Evolutionary conservation across 2,113 vertebrate species (phyloP).

Genomic region (Chionis minor): DNA sequence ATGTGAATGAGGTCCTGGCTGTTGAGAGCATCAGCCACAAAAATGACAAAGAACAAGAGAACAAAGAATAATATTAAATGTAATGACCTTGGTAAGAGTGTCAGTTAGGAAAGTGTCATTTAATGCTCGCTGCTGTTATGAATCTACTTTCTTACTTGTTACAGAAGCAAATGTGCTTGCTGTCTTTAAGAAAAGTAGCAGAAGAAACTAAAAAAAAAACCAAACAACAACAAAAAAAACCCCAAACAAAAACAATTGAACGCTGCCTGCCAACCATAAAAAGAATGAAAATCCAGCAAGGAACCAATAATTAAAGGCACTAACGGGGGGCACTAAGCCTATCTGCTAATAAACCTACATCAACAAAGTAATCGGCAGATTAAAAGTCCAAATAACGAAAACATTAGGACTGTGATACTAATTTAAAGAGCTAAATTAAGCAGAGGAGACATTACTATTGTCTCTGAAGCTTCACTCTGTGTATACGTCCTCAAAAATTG

Average conservation of each 20-base stretch:
- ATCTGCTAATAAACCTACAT: not conserved
- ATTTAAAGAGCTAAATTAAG: constrained; percentile 27
- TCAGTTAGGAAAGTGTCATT: not conserved
- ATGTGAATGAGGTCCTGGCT: not conserved
- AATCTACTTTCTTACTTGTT: not conserved
- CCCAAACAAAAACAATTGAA: not conserved
- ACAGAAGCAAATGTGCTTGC: not conserved
- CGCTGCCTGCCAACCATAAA: not conserved
- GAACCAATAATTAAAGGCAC: constrained; percentile 49
- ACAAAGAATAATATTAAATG: not conserved
- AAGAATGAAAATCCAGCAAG: not conserved
- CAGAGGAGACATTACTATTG: not conserved
- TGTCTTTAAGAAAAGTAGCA: not conserved
- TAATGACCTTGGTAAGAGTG: not conserved
- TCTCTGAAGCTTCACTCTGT: constrained; percentile 29
- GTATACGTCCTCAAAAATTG: constrained; percentile 8
- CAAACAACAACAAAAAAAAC: no score
- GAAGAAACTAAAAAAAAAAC: not conserved
- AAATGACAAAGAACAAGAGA: not conserved
- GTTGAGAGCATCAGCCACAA: not conserved
- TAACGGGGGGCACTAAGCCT: constrained; percentile 19
- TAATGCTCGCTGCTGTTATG: not conserved
- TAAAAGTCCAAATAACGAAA: constrained; percentile 56
- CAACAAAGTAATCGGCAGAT: constrained; percentile 32
- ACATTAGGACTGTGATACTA: constrained; percentile 16